Percentiles rank a stretch among this genome's conserved stretches.
These are phyloP conservation scores for Origma solitaria DNA, from an alignment of 2,113 vertebrate genomes.

Conservation along the genomic window DNA sequence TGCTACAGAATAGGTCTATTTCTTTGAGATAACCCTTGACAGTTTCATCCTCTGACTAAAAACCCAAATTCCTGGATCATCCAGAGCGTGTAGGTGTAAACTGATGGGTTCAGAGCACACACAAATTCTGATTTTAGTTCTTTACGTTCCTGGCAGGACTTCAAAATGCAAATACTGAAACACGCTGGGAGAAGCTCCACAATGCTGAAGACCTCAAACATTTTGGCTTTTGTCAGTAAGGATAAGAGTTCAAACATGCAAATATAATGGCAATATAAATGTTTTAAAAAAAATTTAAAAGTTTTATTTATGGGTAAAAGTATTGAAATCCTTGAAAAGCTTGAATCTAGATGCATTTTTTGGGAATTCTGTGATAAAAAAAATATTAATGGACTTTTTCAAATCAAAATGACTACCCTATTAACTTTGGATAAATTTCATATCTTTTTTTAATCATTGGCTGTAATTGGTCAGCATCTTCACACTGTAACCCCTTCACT, in stretches of 20 bases:
- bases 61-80: background rate
- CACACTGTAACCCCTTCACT: background rate
- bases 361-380: background rate
- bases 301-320: background rate
- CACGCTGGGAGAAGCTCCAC: background rate
- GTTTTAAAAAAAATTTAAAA: background rate
- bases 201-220: background rate
- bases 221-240: background rate
- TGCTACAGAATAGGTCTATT: background rate
- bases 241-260: background rate
- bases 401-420: background rate
- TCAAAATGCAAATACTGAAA: background rate
- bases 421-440: background rate
- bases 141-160: background rate
- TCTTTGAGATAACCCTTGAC: background rate
- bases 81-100: background rate
- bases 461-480: background rate
- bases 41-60: background rate
- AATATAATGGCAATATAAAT: background rate
- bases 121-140: background rate
- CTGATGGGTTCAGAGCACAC: background rate
- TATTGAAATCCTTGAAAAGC: background rate
- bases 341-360: background rate
- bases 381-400: background rate
- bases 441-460: accelerated